phyloP scores from a whole-genome alignment of 2,888 invertebrate species.

The Strigamia transsilvanica region DNA sequence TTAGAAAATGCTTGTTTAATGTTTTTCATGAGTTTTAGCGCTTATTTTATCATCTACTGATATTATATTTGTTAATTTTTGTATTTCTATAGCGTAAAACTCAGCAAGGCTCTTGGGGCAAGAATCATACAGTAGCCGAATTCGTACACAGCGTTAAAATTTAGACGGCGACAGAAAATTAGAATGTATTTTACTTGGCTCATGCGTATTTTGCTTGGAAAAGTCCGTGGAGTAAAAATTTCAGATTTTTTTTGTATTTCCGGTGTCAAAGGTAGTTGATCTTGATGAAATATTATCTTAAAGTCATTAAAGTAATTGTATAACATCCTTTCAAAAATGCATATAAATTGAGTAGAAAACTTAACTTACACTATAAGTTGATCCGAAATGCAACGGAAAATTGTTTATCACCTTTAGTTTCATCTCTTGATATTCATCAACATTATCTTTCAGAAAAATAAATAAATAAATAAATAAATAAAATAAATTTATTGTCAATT shows the following conservation, averaged over 20 bases:
- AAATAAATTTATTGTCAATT: background rate
- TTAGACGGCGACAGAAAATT: background rate
- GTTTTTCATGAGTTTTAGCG: too few relatives aligned
- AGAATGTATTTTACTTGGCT: background rate
- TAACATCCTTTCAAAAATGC: background rate
- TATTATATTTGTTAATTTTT: too few relatives aligned
- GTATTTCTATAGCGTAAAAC: too few relatives aligned
- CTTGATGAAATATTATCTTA: conserved; percentile 5
- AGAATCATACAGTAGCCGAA: background rate
- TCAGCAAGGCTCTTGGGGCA: too few relatives aligned
- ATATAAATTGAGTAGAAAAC: background rate
- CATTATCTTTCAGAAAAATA: background rate
- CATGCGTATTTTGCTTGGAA: background rate
- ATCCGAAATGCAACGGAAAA: background rate
- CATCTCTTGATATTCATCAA: background rate
- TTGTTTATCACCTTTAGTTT: background rate
- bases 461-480: background rate
- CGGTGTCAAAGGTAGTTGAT: background rate
- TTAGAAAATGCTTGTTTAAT: background rate
- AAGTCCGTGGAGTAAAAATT: background rate
- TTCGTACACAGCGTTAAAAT: too few relatives aligned
- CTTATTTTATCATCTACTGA: too few relatives aligned
- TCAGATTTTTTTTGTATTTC: conserved; percentile 10
- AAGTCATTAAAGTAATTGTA: background rate
- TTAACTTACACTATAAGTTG: background rate